These are phyloP conservation scores for Gryllus bimaculatus DNA, from an alignment of 1,140 invertebrate genomes.

Conservation along the genomic window DNA sequence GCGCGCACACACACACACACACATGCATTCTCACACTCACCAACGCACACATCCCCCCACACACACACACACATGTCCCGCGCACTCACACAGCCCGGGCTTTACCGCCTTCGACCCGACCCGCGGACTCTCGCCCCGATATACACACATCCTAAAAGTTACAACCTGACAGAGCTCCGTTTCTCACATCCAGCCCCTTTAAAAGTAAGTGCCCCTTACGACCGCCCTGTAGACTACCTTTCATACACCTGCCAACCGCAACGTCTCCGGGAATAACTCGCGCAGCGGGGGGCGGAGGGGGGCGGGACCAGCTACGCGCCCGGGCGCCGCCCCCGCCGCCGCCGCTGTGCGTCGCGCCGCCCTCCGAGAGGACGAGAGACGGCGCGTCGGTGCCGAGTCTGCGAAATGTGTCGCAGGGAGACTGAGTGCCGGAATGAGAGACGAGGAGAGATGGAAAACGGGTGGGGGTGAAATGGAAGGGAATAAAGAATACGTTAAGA, in stretches of 20 bases:
- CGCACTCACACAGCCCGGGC: no score
- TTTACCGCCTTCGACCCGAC: not conserved
- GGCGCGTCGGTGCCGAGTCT: no score
- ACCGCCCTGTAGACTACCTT: not conserved
- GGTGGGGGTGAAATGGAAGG: no score
- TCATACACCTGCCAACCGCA: not conserved
- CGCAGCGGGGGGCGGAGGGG: not conserved
- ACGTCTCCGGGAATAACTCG: not conserved
- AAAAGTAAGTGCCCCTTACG: constrained; percentile 3
- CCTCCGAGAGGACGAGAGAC: no score
- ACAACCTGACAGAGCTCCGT: not conserved
- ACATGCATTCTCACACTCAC: no score
- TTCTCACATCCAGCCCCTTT: not conserved
- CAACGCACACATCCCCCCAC: no score
- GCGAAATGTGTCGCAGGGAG: no score
- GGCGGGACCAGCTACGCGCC: not conserved
- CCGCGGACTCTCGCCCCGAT: not conserved
- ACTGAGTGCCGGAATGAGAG: no score
- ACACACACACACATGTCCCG: not conserved
- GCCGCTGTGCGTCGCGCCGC: no score
- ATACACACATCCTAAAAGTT: constrained; percentile 5
- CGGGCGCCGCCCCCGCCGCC: no score
- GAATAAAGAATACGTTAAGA: no score
- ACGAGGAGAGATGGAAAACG: no score
- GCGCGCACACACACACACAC: not conserved